These are phyloP conservation scores for Ia io DNA, from an alignment of 2,113 vertebrate genomes.

Conservation along the genomic window DNA sequence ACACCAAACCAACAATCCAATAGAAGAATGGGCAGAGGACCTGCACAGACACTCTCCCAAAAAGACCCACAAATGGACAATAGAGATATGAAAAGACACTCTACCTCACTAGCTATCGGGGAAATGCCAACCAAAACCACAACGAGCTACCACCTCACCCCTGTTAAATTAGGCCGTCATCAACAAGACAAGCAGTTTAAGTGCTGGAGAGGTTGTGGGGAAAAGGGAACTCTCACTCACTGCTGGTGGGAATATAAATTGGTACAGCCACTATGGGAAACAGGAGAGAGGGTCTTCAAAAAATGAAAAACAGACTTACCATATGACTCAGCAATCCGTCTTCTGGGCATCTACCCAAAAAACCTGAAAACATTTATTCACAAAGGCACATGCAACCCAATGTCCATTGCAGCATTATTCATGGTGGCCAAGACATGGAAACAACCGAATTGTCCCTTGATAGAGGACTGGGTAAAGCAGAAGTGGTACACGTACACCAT, in stretches of 20 bases:
- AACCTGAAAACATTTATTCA: background rate
- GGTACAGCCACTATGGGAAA: too few relatives aligned
- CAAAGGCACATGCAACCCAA: background rate
- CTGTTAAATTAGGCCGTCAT: fast-evolving
- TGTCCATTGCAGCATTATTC: background rate
- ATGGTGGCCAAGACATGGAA: background rate
- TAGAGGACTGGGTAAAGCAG: background rate
- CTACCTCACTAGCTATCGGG: background rate
- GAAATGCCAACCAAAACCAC: background rate
- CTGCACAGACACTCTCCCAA: background rate
- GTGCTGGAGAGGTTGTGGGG: background rate
- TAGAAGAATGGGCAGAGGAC: background rate
- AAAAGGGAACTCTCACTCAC: background rate
- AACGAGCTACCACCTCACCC: background rate
- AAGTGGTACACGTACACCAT: fast-evolving
- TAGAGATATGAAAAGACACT: too few relatives aligned
- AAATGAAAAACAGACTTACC: background rate
- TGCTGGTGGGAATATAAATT: background rate
- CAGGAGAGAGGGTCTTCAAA: background rate
- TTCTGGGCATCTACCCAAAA: background rate
- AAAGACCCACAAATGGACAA: background rate
- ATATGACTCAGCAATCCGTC: background rate
- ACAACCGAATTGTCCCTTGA: background rate
- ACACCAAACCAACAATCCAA: background rate
- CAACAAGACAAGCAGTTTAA: background rate